Conservation (phyloP, 2,797 vertebrate species). For the Fratercula arctica region DNA sequence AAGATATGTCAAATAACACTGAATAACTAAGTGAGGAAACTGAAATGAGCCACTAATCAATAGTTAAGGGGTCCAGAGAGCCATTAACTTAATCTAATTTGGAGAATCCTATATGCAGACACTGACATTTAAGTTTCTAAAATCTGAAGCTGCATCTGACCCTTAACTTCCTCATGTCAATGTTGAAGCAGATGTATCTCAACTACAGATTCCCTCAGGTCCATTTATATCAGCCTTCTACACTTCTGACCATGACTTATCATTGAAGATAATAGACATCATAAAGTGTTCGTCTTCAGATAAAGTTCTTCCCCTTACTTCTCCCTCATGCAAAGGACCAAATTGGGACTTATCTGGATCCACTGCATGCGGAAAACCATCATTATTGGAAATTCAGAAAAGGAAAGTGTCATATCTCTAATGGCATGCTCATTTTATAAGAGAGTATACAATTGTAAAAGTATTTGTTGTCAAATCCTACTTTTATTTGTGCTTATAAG, state of each 20-base stretch:
- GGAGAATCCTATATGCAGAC: background rate
- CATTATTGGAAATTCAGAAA: background rate
- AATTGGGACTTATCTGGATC: background rate
- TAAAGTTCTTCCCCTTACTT: background rate
- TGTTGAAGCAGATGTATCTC: background rate
- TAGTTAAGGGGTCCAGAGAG: background rate
- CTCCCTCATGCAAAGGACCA: background rate
- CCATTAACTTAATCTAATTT: background rate
- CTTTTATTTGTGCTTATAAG: background rate
- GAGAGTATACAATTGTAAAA: background rate
- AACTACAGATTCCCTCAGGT: background rate
- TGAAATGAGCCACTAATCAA: background rate
- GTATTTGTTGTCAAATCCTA: background rate
- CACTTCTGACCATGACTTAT: background rate
- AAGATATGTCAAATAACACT: background rate
- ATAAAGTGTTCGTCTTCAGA: background rate
- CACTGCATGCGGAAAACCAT: background rate
- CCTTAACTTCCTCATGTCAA: background rate
- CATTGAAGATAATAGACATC: background rate
- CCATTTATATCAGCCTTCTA: background rate
- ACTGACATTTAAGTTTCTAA: background rate
- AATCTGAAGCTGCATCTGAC: background rate
- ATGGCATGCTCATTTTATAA: background rate
- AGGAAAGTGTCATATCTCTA: background rate
- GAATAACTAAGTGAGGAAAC: background rate